Percentiles rank a stretch among this genome's conserved stretches.
phyloP scores from a whole-genome alignment of 2,113 vertebrate genomes.

The Centropus unirufus region DNA sequence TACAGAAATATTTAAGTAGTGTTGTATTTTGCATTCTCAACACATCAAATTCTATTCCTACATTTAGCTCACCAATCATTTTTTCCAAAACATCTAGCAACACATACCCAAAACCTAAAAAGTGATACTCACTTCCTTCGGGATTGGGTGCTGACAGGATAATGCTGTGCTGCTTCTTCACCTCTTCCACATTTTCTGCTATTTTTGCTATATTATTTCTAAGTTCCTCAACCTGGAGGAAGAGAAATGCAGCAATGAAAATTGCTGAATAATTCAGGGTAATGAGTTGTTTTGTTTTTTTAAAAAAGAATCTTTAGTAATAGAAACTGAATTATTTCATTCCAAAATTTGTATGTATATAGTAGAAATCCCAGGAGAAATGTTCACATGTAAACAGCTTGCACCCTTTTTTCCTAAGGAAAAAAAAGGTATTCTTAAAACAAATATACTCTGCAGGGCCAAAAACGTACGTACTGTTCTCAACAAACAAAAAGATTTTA shows the following conservation, averaged over 20 bases:
- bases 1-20: neutral
- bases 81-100: neutral
- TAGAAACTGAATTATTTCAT: neutral
- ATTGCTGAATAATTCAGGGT: neutral
- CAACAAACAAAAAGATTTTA: neutral
- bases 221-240: conserved; percentile 89
- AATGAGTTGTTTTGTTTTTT: neutral
- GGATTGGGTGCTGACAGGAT: conserved; percentile 94
- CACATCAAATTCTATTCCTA: neutral
- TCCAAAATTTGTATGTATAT: neutral
- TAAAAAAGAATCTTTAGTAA: neutral
- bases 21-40: neutral
- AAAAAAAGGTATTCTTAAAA: neutral
- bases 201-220: conserved; percentile 85
- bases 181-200: conserved; percentile 86
- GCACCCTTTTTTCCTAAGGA: neutral
- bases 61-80: neutral
- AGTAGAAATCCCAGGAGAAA: neutral
- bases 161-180: conserved; percentile 92
- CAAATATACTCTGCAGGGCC: neutral
- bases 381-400: neutral
- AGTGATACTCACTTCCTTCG: conserved; percentile 85
- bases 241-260: neutral
- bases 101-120: neutral
- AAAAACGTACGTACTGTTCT: neutral